Base-by-base conservation (phyloP, 2,797 vertebrate species). In the Tapera naevia region DNA sequence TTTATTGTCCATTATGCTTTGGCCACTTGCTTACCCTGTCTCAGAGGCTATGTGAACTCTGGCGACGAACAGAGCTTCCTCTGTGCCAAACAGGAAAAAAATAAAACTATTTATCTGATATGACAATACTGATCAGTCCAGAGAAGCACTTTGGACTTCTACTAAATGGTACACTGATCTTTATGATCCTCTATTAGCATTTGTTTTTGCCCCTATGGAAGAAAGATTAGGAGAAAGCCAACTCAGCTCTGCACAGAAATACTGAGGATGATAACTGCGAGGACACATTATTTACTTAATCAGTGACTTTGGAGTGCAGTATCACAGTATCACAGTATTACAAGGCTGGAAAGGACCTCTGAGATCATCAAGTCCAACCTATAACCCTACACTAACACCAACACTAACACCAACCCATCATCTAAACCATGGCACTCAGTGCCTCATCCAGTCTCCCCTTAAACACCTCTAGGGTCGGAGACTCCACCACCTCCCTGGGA, bases 121-220 rank as follows among this genome's bases (percentile, higher is more conserved):
- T 8, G 23, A 85, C 18, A 72, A 32, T 91, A 46, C 45, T 79
- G 83, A 83, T 88, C 13, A 81, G n/a, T 25, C 28, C 48, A 78
- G 65, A 80, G 81, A 64, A 82, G 91, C 48, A 86, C 94, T 94
- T 88, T 92, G 91, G 89, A 94, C 94, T 70, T 51, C 33, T 73
- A n/a, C 72, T 73, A 56, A 65, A 86, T 58, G 39, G 23, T 62
- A 87, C 1, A 2, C 24, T 89, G 72, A 80, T 92, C 58, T 61
- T 88, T 51, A 51, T 80, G 93, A 93, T 84, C 85, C 84, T 93
- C 69, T 88, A 13, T 92, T 95, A 92, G 70, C 74, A 37, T 83
- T 87, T 53, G 18, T 9, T 84, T 92, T 66, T 88, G 62, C 27
- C 66, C 48, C 35, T 53, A 19, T 23, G 39, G 48, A 84, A 73